Conservation (phyloP, 2,113 vertebrate species). For the Saccopteryx leptura region DNA sequence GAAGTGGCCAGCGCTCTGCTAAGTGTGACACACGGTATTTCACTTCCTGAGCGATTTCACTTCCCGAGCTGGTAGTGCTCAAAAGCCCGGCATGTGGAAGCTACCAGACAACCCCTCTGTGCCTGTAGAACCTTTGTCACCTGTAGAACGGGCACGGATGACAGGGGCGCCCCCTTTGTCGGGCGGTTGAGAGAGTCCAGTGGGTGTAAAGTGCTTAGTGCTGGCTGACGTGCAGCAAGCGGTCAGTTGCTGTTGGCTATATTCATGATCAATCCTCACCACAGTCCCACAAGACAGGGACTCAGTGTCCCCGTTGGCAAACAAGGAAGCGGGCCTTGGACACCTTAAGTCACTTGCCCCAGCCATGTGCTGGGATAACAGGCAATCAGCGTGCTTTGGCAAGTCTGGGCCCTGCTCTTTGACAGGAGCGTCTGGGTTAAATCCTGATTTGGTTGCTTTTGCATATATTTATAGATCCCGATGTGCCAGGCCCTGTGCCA, state of each 20-base stretch:
- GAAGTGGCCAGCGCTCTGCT: rapidly evolving
- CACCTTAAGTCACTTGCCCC: not conserved
- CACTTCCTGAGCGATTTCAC: not conserved
- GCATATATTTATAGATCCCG: not conserved
- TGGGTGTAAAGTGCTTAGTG: not conserved
- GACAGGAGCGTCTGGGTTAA: not conserved
- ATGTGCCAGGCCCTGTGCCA: not conserved
- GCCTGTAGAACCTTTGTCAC: not conserved
- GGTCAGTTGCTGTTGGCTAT: not conserved
- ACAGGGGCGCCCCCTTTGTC: too few relatives aligned
- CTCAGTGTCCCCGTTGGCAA: not conserved
- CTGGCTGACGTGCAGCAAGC: not conserved
- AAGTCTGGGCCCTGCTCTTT: not conserved
- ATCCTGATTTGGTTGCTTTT: not conserved
- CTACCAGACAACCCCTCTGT: too few relatives aligned
- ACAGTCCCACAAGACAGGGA: rapidly evolving
- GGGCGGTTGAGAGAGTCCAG: not conserved
- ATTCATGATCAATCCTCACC: not conserved
- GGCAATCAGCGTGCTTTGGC: not conserved
- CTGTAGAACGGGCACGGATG: not conserved
- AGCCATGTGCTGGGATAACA: not conserved
- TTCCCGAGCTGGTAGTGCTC: not conserved
- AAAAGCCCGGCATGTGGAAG: not conserved
- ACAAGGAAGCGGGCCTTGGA: not conserved
- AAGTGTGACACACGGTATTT: not conserved